These are phyloP conservation scores for Idaea biselata DNA, from an alignment of 2,888 invertebrate genomes.

Conservation along the genomic window DNA sequence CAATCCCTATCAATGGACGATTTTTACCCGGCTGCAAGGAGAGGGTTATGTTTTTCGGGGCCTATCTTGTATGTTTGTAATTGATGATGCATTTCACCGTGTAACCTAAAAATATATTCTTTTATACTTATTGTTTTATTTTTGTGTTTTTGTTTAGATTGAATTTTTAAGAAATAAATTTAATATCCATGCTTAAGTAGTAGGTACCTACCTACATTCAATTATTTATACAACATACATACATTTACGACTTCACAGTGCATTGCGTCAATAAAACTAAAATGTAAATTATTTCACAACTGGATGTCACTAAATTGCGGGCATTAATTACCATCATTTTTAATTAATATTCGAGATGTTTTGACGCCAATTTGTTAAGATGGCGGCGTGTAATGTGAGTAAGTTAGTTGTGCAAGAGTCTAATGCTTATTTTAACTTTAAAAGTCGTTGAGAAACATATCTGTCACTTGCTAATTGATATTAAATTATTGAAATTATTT, in stretches of 20 bases:
- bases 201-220: too few species aligned
- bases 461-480: background rate
- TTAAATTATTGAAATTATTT: background rate
- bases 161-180: too few species aligned
- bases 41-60: too few species aligned
- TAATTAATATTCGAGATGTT: constrained; percentile 6
- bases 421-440: background rate
- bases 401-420: background rate
- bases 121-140: too few species aligned
- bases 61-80: too few species aligned
- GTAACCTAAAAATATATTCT: too few species aligned
- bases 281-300: constrained; percentile 41
- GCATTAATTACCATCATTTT: constrained; percentile 5
- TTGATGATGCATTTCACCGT: too few species aligned
- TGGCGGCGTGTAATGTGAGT: background rate
- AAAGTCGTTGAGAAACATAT: background rate
- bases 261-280: constrained; percentile 46
- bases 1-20: too few species aligned
- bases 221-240: constrained; percentile 19
- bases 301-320: constrained; percentile 40
- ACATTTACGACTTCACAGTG: constrained; percentile 36
- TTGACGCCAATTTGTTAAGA: background rate
- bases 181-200: too few species aligned
- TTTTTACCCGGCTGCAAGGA: too few species aligned
- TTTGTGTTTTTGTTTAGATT: too few species aligned